Base-by-base conservation (phyloP, 2,888 invertebrate genomes). In the Melolontha melolontha region DNA sequence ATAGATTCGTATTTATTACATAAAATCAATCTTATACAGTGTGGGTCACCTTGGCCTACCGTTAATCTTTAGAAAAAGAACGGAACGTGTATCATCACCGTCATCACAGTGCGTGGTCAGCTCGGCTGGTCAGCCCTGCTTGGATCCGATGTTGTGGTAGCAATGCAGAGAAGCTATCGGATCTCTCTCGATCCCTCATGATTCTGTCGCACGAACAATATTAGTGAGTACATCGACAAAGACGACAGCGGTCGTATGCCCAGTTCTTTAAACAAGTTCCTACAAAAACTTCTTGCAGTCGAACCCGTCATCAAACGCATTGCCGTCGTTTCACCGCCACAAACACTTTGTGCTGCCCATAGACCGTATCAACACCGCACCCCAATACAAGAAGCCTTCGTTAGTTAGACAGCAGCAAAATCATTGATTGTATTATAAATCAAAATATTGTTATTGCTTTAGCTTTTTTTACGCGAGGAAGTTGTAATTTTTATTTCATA, bases 211-310 rank as follows among this genome's bases (percentile, higher is more conserved):
- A 57, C 57, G 57, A 42, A 57, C 57, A 57, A 57, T 57, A 57
- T 57, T 57, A 57, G 57, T 57, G 57, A 44, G 44, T 57, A 57
- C 57, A 44, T 57, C 57, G 42, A 57, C 42, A 42, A 57, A 44
- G 57, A 57, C 57, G 34, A 34, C 34, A 34, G 34, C 34, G 42
- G 57, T 29, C 57, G 57, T 44, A 57, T 57, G 57, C 42, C 57
- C 57, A 44, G 42, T 57, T 57, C 57, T 57, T 57, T 57, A 57
- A 57, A 57, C 57, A 57, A 57, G 57, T 57, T 57, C 57, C 57
- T 57, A 57, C 57, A 57, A 57, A 57, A 57, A 57, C 22, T 42
- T 57, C 57, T 57, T 57, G 57, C 57, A 57, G 57, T 57, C 57
- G 57, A 57, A 57, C 57, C 14, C 57, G 57, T 57, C 57, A 57